Conservation (phyloP, 2,797 vertebrate genomes). For the Apogon talboti region DNA sequence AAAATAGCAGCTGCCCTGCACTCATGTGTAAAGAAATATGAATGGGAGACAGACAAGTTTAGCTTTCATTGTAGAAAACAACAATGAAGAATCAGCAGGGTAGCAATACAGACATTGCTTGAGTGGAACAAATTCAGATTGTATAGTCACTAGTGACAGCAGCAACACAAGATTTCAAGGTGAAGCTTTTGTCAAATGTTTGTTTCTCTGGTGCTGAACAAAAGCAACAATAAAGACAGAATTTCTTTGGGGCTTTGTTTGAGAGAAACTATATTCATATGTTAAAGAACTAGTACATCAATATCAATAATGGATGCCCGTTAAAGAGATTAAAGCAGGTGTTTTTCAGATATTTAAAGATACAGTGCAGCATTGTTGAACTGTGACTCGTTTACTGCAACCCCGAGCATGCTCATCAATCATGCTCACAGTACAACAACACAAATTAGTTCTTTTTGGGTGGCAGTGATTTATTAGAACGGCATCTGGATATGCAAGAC, state of each 20-base stretch:
- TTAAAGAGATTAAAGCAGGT: conserved; percentile 54
- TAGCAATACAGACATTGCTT: conserved; percentile 42
- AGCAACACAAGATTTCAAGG: conserved; percentile 48
- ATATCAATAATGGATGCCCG: conserved; percentile 64
- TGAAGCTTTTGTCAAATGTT: conserved; percentile 43
- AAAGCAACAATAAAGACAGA: conserved; percentile 26
- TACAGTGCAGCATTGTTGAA: conserved; percentile 63
- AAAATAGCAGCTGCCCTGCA: conserved; percentile 64
- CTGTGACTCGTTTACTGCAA: conserved; percentile 71
- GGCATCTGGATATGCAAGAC: conserved; percentile 77
- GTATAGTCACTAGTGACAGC: conserved; percentile 48
- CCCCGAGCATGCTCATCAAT: conserved; percentile 75
- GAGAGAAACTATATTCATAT: conserved; percentile 41
- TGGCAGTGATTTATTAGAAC: conserved; percentile 82
- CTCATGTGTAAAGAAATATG: conserved; percentile 54
- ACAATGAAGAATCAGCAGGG: conserved; percentile 56
- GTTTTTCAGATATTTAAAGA: conserved; percentile 52
- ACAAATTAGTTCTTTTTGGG: conserved; percentile 81
- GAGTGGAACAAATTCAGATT: conserved; percentile 55
- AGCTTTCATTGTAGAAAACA: conserved; percentile 58
- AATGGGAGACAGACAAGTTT: conserved; percentile 60
- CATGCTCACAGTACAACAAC: conserved; percentile 78
- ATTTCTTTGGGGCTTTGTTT: conserved; percentile 42
- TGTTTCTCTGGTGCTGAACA: conserved; percentile 37
- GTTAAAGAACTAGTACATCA: conserved; percentile 46